Evolutionary conservation across 1,140 invertebrate genomes (phyloP).

Genomic region (Anoplolepis gracilipes): DNA sequence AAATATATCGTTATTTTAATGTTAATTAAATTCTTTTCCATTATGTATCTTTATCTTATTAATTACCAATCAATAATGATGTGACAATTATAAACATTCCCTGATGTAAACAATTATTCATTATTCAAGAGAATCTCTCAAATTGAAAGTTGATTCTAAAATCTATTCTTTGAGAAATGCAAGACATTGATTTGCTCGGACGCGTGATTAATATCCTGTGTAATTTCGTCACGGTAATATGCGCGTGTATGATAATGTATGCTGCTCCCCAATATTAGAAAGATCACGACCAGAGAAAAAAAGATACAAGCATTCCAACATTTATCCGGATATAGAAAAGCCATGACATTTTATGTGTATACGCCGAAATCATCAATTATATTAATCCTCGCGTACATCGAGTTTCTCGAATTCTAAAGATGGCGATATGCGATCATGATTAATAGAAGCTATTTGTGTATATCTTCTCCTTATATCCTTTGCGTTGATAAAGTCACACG

Average conservation of each 20-base stretch:
- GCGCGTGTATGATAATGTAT: conserved; percentile 64
- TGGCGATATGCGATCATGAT: conserved; percentile 14
- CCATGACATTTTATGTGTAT: conserved; percentile 12
- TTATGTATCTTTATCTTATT: no score
- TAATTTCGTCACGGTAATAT: conserved; percentile 68
- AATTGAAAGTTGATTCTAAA: conserved; percentile 30
- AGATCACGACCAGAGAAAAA: conserved; percentile 61
- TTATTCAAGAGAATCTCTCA: not conserved
- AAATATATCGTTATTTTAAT: no score
- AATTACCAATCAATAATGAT: not conserved
- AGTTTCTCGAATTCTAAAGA: not conserved
- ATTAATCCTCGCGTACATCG: conserved; percentile 21
- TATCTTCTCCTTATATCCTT: not conserved
- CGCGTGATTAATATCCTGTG: conserved; percentile 77
- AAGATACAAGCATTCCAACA: conserved; percentile 55
- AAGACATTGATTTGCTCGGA: conserved; percentile 68
- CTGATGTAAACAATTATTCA: not conserved
- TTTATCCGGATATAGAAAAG: conserved; percentile 63
- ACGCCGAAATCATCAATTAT: conserved; percentile 47
- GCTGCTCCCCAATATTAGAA: conserved; percentile 74
- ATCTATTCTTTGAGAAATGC: conserved; percentile 56
- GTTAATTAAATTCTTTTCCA: no score
- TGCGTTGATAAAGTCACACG: not conserved
- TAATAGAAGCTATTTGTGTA: not conserved
- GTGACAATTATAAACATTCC: not conserved